Conservation (phyloP, 2,888 invertebrate species). For the Phyllotreta striolata region DNA sequence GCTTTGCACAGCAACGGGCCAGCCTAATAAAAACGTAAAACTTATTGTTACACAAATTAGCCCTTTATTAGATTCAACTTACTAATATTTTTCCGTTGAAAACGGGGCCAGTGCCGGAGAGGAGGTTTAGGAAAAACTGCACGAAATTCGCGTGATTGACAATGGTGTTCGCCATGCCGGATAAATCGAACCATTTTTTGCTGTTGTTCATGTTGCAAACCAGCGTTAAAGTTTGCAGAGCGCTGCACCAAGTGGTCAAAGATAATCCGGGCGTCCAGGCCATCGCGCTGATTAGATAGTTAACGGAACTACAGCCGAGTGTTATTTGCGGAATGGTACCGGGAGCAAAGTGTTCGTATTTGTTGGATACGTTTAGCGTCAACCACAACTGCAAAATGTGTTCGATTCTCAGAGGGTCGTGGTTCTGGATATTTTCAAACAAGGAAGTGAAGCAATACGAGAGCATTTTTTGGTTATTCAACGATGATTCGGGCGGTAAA, state of each 20-base stretch:
- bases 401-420: conserved; percentile 80
- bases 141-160: conserved; percentile 73
- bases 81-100: conserved; percentile 65
- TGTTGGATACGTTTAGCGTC: conserved; percentile 78
- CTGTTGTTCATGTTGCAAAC: conserved; percentile 70
- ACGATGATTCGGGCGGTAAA: conserved; percentile 56
- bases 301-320: conserved; percentile 71
- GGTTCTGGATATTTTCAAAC: conserved; percentile 72
- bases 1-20: conserved; percentile 80
- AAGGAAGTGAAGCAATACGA: conserved; percentile 74
- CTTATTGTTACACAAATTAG: conserved; percentile 2
- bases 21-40: conserved; percentile 63
- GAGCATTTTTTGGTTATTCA: conserved; percentile 67
- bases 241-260: conserved; percentile 80
- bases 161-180: conserved; percentile 70
- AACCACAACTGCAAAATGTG: conserved; percentile 75
- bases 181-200: conserved; percentile 46
- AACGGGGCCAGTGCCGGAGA: conserved; percentile 71
- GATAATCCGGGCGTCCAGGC: conserved; percentile 74
- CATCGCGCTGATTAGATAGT: conserved; percentile 71
- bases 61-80: conserved; percentile 49
- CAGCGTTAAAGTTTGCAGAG: conserved; percentile 78
- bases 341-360: conserved; percentile 66
- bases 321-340: conserved; percentile 70
- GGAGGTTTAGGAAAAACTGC: conserved; percentile 71